Evolutionary conservation across 2,797 vertebrate species (phyloP).

Genomic region (Gymnothorax reevesii): DNA sequence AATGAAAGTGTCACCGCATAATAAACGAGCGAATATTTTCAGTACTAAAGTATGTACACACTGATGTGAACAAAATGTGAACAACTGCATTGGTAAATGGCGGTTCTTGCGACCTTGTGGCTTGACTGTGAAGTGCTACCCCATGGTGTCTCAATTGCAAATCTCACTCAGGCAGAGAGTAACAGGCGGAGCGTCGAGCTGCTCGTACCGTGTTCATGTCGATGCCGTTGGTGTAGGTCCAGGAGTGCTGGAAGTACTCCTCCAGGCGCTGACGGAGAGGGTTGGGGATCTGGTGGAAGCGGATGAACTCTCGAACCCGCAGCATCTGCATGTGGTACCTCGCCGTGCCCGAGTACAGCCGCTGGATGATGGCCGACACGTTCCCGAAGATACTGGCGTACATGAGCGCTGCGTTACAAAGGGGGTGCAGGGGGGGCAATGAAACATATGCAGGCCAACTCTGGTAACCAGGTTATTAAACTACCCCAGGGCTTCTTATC

Average conservation of each 20-base stretch:
- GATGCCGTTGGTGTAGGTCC: constrained; percentile 98
- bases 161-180: not conserved
- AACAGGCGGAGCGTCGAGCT: not conserved
- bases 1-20: too few species aligned
- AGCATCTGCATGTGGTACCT: constrained; percentile 98
- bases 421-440: constrained; percentile 33
- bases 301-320: constrained; percentile 96
- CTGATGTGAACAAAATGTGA: too few species aligned
- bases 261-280: constrained; percentile 93
- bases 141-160: too few species aligned
- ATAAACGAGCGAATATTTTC: too few species aligned
- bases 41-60: too few species aligned
- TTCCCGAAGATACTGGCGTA: constrained; percentile 99
- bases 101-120: too few species aligned
- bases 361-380: constrained; percentile 98
- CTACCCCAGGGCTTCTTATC: too few species aligned
- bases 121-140: too few species aligned
- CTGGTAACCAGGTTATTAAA: not conserved
- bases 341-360: constrained; percentile 95
- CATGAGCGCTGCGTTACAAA: constrained; percentile 87
- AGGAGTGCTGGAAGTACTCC: constrained; percentile 98
- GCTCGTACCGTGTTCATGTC: constrained; percentile 97
- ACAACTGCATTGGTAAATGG: too few species aligned
- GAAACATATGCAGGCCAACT: not conserved
- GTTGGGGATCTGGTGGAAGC: constrained; percentile 98